phyloP scores from a whole-genome alignment of 2,113 vertebrate species.

The Festucalex cinctus region DNA sequence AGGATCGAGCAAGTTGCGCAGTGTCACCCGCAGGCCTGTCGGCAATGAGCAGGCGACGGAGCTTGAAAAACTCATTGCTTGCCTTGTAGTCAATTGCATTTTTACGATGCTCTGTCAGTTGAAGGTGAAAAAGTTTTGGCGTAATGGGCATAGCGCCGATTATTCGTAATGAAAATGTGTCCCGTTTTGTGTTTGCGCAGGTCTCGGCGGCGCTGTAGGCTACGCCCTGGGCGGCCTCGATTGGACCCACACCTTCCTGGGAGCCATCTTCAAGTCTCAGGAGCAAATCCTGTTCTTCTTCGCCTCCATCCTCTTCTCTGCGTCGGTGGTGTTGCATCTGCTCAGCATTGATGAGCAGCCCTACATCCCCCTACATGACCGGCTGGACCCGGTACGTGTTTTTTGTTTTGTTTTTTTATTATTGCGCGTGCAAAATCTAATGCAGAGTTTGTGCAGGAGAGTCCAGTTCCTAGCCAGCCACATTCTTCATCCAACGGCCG shows the following conservation, averaged over 20 bases:
- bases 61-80: too few relatives aligned
- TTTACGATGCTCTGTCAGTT: too few relatives aligned
- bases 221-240: constrained; percentile 93
- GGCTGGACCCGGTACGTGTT: constrained; percentile 67
- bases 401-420: not conserved
- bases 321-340: constrained; percentile 87
- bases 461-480: constrained; percentile 48
- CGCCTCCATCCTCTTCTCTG: constrained; percentile 84
- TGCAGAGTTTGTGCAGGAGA: constrained; percentile 39
- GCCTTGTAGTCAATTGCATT: too few relatives aligned
- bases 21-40: too few relatives aligned
- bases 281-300: constrained; percentile 97
- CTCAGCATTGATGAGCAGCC: constrained; percentile 92
- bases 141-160: too few relatives aligned
- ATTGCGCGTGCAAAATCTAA: too few relatives aligned
- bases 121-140: too few relatives aligned
- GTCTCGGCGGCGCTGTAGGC: constrained; percentile 90
- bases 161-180: too few relatives aligned
- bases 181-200: constrained; percentile 52
- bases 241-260: constrained; percentile 94
- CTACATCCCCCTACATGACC: constrained; percentile 84
- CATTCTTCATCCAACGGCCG: constrained; percentile 45
- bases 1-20: too few relatives aligned
- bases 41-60: too few relatives aligned
- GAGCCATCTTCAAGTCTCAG: constrained; percentile 83